Evolutionary conservation across 2,888 invertebrate genomes (phyloP).

Genomic region (Anarsia innoxiella): DNA sequence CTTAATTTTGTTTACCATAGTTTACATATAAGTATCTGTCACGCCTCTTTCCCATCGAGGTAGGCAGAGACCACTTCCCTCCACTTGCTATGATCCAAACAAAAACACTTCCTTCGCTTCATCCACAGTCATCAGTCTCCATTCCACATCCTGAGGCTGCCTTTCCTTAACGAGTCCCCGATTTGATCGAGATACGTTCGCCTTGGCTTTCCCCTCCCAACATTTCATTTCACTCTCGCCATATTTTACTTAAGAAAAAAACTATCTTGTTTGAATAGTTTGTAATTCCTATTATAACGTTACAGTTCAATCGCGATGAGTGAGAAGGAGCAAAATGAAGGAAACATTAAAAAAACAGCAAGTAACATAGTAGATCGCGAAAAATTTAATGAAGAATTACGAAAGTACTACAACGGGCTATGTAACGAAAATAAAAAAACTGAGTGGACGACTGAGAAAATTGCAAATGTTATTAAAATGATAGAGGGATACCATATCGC

Average conservation of each 20-base stretch:
- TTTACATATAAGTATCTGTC: background rate
- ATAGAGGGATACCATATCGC: slow-evolving; percentile 8
- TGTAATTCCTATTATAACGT: background rate
- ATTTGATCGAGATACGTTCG: too few relatives aligned
- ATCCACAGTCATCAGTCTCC: too few relatives aligned
- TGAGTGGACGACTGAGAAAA: slow-evolving; percentile 15
- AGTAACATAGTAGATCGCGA: slow-evolving; percentile 9
- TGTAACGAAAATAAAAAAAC: slow-evolving; percentile 15
- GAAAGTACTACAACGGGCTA: slow-evolving; percentile 15
- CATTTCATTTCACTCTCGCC: too few relatives aligned
- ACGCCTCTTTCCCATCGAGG: too few relatives aligned
- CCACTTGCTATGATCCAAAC: too few relatives aligned
- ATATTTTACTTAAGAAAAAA: background rate
- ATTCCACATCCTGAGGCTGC: too few relatives aligned
- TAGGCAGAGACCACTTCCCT: too few relatives aligned
- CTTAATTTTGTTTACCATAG: background rate
- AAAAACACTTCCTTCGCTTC: too few relatives aligned
- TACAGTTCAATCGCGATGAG: background rate
- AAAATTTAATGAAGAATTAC: slow-evolving; percentile 14
- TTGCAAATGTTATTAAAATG: slow-evolving; percentile 15
- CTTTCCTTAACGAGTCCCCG: too few relatives aligned
- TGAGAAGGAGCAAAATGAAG: background rate
- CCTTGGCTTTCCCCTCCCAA: too few relatives aligned
- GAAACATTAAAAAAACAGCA: background rate
- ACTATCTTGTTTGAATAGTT: background rate